Conservation (phyloP, 2,797 vertebrate species). For the Pseudocheirus occidentalis region DNA sequence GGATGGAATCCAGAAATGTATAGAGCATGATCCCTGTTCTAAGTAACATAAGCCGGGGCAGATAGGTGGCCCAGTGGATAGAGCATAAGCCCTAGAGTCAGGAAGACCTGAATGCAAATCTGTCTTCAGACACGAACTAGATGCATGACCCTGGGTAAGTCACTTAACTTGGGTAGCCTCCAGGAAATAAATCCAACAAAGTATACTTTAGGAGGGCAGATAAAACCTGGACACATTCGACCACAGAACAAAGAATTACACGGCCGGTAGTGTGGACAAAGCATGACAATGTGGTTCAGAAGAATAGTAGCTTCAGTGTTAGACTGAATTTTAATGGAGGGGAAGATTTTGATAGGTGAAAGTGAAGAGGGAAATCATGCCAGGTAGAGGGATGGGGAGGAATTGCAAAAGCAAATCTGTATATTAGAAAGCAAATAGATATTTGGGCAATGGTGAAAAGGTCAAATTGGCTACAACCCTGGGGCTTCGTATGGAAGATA, state of each 20-base stretch:
- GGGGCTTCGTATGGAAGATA: background rate
- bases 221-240: background rate
- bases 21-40: background rate
- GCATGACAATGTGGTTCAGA: background rate
- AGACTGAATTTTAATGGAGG: background rate
- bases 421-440: background rate
- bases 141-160: background rate
- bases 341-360: background rate
- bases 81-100: background rate
- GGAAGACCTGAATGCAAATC: background rate
- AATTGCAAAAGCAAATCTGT: background rate
- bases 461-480: background rate
- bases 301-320: background rate
- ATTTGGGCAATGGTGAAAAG: background rate
- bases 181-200: background rate
- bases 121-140: background rate
- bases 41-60: background rate
- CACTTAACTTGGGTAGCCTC: background rate
- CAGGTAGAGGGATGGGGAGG: background rate
- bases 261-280: background rate
- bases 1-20: background rate
- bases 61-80: background rate
- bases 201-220: background rate
- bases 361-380: background rate
- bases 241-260: background rate